Percentiles rank a stretch among this genome's conserved stretches.
These are phyloP conservation scores for Thrips palmi DNA, from an alignment of 1,140 invertebrate species.

Conservation along the genomic window DNA sequence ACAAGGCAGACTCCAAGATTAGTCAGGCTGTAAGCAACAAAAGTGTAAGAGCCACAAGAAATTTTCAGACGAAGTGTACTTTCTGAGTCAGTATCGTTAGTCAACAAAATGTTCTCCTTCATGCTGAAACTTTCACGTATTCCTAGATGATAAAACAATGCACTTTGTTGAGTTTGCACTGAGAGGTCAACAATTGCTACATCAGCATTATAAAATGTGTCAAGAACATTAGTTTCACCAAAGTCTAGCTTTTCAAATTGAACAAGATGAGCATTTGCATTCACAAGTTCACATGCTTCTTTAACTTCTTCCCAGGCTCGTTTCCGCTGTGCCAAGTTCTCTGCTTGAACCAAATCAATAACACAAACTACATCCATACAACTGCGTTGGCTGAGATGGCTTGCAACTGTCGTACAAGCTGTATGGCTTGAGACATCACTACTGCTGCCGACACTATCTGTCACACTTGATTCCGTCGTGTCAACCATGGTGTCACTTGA, in stretches of 20 bases:
- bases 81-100: conserved; percentile 77
- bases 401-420: conserved; percentile 24
- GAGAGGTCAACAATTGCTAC: conserved; percentile 93
- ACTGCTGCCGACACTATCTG: conserved; percentile 51
- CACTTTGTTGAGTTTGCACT: conserved; percentile 70
- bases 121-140: conserved; percentile 96
- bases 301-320: conserved; percentile 69
- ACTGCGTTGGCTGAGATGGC: conserved; percentile 9
- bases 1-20: conserved; percentile 52
- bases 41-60: conserved; percentile 70
- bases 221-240: conserved; percentile 65
- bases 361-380: conserved; percentile 85
- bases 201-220: conserved; percentile 92
- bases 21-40: conserved; percentile 70
- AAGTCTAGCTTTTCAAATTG: conserved; percentile 77
- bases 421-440: conserved; percentile 49
- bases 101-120: conserved; percentile 92
- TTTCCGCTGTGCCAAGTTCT: conserved; percentile 50
- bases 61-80: conserved; percentile 70
- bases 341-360: conserved; percentile 56
- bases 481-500: too few species aligned
- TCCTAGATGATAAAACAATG: conserved; percentile 91
- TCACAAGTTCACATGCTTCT: conserved; percentile 54
- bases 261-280: conserved; percentile 64
- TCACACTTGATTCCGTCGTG: conserved; percentile 39